Evolutionary conservation across 1,140 invertebrate genomes (phyloP), one percentile per base, ranked within the genome.

Genomic region (Scylla paramamosain): DNA sequence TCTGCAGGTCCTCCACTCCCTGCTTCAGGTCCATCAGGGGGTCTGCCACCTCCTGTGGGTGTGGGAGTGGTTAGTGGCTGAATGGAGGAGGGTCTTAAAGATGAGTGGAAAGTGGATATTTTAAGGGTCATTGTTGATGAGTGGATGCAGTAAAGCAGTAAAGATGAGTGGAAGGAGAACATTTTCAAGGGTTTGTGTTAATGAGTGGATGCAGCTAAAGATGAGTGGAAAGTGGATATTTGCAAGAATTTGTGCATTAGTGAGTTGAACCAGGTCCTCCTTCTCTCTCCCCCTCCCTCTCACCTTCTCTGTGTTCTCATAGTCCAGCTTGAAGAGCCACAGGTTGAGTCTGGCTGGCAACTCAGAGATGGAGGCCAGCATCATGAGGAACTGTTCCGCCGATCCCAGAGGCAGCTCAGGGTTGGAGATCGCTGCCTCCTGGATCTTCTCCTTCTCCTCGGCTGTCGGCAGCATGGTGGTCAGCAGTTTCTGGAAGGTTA

Each of bases 271-370:
- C n/a, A n/a, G n/a, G n/a, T n/a, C n/a, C n/a, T 59, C 52, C 52
- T 20, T 20, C 52, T 14, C 52, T 14, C 10, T 59, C 52, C 10
- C 52, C 8, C 20, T n/a, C 12, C 2, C 25, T 77, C 14, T 31
- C 97, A 99, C 98, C 97, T 98, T 98, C 97, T 99, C 99, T 96
- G 98, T 98, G 97, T 98, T 98, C 97, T 99, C 99, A 97, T 99
- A 99, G 97, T 99, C 99, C 59, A 99, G 97, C 97, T 99, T 99
- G 97, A 99, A 99, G 92, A 99, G 98, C 99, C 99, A 99, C 93
- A 99, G 97, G 97, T 99, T 99, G 4, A 99, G 97, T 96, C 99
- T 97, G 45, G 99, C 99, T 39, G 98, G 98, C 83, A 99, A 97
- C 97, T 99, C 99, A 67, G 98, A 99, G 95, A 99, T 99, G 31